These are phyloP conservation scores for Danio albolineatus DNA, from an alignment of 2,797 vertebrate species.

Conservation along the genomic window DNA sequence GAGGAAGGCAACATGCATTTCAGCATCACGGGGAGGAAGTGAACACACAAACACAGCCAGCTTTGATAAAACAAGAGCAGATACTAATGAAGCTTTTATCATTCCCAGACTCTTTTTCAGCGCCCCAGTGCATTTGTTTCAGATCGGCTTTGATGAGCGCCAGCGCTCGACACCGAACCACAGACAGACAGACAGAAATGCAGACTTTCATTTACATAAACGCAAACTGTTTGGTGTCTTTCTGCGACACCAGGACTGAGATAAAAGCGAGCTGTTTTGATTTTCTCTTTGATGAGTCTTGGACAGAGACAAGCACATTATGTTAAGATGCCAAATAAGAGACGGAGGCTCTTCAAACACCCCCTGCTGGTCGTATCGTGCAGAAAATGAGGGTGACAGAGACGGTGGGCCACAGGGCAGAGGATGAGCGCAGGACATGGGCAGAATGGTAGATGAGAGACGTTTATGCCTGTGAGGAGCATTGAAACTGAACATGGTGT, in stretches of 20 bases:
- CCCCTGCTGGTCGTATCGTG: conserved; percentile 39
- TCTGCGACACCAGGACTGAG: conserved; percentile 27
- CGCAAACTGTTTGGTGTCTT: conserved; percentile 18
- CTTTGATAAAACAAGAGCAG: conserved; percentile 48
- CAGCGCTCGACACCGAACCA: conserved; percentile 1
- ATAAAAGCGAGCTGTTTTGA: conserved; percentile 43
- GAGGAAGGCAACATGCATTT: conserved; percentile 36
- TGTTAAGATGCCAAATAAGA: conserved; percentile 40
- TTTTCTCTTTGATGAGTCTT: conserved; percentile 47
- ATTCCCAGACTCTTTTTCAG: conserved; percentile 68
- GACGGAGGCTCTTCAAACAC: conserved; percentile 39
- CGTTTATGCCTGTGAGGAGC: background rate
- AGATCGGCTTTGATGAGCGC: background rate
- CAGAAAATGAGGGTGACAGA: conserved; percentile 28
- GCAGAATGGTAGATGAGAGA: conserved; percentile 25
- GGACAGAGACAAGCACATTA: conserved; percentile 48
- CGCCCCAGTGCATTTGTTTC: background rate
- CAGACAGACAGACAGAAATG: conserved; percentile 41
- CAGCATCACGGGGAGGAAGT: conserved; percentile 16
- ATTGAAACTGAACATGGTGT: too few relatives aligned
- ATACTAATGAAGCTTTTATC: conserved; percentile 59
- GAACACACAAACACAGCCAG: conserved; percentile 18
- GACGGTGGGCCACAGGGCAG: conserved; percentile 21
- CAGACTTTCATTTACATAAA: conserved; percentile 44
- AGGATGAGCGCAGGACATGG: background rate